Evolutionary conservation across 2,797 vertebrate species (phyloP).

Genomic region (Lycodopsis pacificus): DNA sequence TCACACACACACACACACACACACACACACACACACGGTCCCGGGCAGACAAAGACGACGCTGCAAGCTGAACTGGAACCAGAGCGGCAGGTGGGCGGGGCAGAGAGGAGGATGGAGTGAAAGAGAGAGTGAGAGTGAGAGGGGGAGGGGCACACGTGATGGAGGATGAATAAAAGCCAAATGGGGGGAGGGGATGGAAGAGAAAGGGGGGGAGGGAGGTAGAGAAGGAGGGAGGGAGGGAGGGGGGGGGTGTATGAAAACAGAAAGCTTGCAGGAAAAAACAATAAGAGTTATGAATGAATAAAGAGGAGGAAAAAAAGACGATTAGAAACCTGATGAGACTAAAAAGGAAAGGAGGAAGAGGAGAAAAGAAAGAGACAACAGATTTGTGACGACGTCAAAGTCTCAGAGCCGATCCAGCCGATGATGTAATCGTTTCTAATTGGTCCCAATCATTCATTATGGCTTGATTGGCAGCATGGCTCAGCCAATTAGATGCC

Average conservation of each 20-base stretch:
- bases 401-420: conserved; percentile 56
- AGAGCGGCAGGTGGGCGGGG: conserved; percentile 69
- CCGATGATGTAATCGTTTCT: conserved; percentile 78
- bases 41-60: conserved; percentile 73
- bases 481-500: conserved; percentile 69
- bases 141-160: conserved; percentile 50
- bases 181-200: conserved; percentile 7
- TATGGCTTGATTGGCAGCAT: conserved; percentile 61
- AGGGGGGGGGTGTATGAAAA: conserved; percentile 7
- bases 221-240: not conserved
- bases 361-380: not conserved
- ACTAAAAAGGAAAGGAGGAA: not conserved
- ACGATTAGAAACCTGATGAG: not conserved
- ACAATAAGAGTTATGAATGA: conserved; percentile 10
- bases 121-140: conserved; percentile 53
- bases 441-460: conserved; percentile 72
- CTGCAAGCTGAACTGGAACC: conserved; percentile 63
- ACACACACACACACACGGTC: conserved; percentile 37
- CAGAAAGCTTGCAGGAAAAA: conserved; percentile 36
- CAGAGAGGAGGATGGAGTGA: conserved; percentile 57
- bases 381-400: conserved; percentile 44
- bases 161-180: conserved; percentile 64
- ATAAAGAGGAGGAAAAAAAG: not conserved
- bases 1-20: conserved; percentile 25
- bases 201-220: not conserved